phyloP scores from a whole-genome alignment of 2,888 invertebrate genomes.

The Euzophera pinguis region DNA sequence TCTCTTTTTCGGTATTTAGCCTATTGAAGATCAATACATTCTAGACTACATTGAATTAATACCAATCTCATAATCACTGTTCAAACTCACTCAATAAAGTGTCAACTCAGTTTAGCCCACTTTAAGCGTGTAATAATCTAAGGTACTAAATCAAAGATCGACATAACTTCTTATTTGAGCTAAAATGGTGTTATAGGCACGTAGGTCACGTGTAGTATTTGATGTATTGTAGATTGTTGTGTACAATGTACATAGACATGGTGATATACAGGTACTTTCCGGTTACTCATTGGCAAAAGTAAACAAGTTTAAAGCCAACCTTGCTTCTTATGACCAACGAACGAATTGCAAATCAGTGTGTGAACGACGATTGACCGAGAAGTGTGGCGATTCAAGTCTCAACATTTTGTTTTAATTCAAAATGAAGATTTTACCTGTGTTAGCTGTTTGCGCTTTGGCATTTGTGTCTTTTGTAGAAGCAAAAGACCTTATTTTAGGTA shows the following conservation, averaged over 20 bases:
- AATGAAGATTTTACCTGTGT: constrained; percentile 55
- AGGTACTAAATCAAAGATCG: too few relatives aligned
- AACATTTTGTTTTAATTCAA: not conserved
- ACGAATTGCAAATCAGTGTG: not conserved
- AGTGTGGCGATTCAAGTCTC: not conserved
- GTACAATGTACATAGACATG: constrained; percentile 19
- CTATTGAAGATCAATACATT: too few relatives aligned
- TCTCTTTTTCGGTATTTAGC: too few relatives aligned
- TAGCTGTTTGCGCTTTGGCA: constrained; percentile 49
- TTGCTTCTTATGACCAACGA: constrained; percentile 13
- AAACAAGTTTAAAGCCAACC: constrained; percentile 36
- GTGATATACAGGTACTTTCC: constrained; percentile 47
- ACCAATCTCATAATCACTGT: too few relatives aligned
- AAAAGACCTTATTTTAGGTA: constrained; percentile 68
- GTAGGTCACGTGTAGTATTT: constrained; percentile 13
- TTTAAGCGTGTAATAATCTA: too few relatives aligned
- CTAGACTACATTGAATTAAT: too few relatives aligned
- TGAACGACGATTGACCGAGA: not conserved
- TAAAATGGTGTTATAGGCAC: too few relatives aligned
- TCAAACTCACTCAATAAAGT: too few relatives aligned
- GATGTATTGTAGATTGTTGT: not conserved
- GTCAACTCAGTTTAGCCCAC: too few relatives aligned
- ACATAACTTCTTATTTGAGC: too few relatives aligned
- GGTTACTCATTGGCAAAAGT: constrained; percentile 39
- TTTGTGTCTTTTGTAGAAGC: constrained; percentile 48